A percentile compares a stretch with the other conserved stretches of the same genome.
Conservation (phyloP, 2,113 vertebrate species). For the Rhinopomastus cyanomelas region DNA sequence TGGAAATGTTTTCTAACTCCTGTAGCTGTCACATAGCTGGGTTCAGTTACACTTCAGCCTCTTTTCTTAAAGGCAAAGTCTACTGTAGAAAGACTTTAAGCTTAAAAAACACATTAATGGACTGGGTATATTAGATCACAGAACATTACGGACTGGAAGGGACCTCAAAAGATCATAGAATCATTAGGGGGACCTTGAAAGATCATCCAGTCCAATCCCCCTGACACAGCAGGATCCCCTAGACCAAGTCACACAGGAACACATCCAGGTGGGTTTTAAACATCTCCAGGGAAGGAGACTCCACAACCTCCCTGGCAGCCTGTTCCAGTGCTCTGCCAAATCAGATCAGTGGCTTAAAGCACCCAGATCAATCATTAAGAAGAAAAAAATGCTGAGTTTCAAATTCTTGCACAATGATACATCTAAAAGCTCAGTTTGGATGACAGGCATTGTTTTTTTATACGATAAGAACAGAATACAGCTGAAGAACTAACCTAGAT, state of each 20-base stretch:
- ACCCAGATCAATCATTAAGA: background rate
- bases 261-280: too few relatives aligned
- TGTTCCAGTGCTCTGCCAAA: too few relatives aligned
- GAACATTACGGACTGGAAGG: too few relatives aligned
- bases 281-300: too few relatives aligned
- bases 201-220: too few relatives aligned
- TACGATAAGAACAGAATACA: background rate
- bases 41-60: background rate
- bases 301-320: too few relatives aligned
- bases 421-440: background rate
- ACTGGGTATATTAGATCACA: too few relatives aligned
- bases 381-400: background rate
- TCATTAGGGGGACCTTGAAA: too few relatives aligned
- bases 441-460: background rate
- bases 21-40: slow-evolving; percentile 25
- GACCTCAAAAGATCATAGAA: too few relatives aligned
- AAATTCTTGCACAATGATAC: background rate
- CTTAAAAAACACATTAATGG: background rate
- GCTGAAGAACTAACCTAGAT: background rate
- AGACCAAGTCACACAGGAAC: too few relatives aligned
- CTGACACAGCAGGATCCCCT: too few relatives aligned
- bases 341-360: background rate
- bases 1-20: slow-evolving; percentile 51
- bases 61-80: slow-evolving; percentile 10
- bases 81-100: background rate